These are phyloP conservation scores for Brevimyrus niger DNA, from an alignment of 2,113 vertebrate species.

Conservation along the genomic window DNA sequence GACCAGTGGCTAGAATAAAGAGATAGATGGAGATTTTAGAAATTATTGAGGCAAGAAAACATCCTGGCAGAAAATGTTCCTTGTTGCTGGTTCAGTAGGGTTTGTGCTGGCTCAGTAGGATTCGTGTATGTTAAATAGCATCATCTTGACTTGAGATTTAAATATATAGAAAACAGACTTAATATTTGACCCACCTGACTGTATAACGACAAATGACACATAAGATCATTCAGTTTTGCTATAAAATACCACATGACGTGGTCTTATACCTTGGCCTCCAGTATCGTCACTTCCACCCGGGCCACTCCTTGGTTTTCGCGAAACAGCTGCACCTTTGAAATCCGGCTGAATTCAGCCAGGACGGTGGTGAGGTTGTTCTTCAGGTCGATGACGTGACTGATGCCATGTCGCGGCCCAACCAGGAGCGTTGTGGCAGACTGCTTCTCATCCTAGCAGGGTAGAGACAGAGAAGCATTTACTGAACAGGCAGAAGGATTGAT, in stretches of 20 bases:
- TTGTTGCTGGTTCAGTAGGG: background rate
- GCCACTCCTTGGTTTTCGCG: conserved; percentile 91
- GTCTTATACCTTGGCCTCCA: conserved; percentile 82
- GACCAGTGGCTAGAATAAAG: conserved; percentile 73
- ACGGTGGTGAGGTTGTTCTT: conserved; percentile 98
- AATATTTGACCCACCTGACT: background rate
- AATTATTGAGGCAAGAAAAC: background rate
- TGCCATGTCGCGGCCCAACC: conserved; percentile 92
- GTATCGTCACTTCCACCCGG: conserved; percentile 86
- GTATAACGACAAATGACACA: background rate
- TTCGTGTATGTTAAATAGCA: background rate
- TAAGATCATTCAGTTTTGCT: background rate
- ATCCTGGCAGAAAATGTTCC: background rate
- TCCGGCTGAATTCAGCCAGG: conserved; percentile 88
- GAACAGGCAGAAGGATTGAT: background rate
- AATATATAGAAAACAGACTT: background rate
- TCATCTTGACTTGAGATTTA: background rate
- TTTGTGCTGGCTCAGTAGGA: background rate
- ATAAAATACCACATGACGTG: background rate
- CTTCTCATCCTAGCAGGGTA: conserved; percentile 76
- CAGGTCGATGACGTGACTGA: conserved; percentile 96
- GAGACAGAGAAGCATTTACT: background rate
- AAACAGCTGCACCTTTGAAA: conserved; percentile 93
- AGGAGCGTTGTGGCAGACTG: conserved; percentile 86
- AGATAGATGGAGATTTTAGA: conserved; percentile 26